Evolutionary conservation across 2,888 invertebrate species (phyloP).

Genomic region (Leptothorax acervorum): DNA sequence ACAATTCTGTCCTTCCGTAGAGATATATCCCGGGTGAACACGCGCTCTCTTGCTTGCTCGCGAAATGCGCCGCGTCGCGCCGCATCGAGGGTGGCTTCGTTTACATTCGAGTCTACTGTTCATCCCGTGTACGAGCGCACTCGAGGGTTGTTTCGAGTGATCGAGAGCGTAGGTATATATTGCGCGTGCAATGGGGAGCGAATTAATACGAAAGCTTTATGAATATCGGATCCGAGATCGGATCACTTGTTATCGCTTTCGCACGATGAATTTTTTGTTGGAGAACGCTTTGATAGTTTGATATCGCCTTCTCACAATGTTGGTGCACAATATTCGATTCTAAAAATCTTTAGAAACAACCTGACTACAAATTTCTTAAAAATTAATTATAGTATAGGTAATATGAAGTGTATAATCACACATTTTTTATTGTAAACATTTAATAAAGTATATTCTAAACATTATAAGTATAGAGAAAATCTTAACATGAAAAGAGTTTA

Average conservation of each 20-base stretch:
- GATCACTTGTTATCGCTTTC: constrained; percentile 21
- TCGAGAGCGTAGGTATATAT: constrained; percentile 29
- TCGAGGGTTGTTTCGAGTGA: constrained; percentile 51
- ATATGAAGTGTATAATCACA: neutral
- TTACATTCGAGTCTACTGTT: constrained; percentile 55
- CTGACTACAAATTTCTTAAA: neutral
- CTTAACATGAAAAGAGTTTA: no score
- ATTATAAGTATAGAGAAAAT: no score
- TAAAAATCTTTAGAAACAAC: neutral
- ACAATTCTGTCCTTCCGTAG: constrained; percentile 44
- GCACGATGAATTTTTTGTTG: neutral
- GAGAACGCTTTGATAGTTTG: neutral
- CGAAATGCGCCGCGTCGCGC: constrained; percentile 38
- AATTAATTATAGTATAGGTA: neutral
- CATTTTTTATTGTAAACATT: neutral
- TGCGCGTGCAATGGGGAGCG: neutral
- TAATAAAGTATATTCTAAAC: neutral
- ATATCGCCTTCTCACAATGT: neutral
- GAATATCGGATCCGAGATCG: constrained; percentile 33
- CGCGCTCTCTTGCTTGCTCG: constrained; percentile 41
- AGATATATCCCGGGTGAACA: constrained; percentile 23
- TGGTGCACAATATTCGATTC: neutral
- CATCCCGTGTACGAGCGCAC: constrained; percentile 23
- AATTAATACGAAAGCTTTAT: constrained; percentile 42
- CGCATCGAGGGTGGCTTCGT: constrained; percentile 43